phyloP scores from a whole-genome alignment of 2,797 vertebrate genomes.

The Serranus cabrilla region DNA sequence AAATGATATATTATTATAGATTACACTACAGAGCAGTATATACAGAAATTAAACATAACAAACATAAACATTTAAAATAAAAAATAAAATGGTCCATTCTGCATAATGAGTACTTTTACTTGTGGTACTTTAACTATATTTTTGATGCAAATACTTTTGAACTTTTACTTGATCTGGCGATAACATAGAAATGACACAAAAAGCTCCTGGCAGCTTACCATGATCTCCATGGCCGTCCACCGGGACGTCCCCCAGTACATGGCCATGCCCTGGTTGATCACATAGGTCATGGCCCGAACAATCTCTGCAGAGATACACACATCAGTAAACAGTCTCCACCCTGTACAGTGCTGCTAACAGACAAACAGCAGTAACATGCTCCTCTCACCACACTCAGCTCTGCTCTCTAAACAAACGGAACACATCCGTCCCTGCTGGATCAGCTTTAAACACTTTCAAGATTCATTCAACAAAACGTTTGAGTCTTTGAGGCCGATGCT shows the following conservation, averaged over 20 bases:
- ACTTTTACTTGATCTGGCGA: too few species aligned
- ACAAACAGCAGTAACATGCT: not conserved
- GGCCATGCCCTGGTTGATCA: slow-evolving; percentile 98
- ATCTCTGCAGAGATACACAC: slow-evolving; percentile 87
- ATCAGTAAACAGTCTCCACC: not conserved
- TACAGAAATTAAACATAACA: too few species aligned
- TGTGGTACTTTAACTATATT: too few species aligned
- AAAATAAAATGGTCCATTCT: too few species aligned
- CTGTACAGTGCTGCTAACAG: not conserved
- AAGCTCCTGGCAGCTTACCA: slow-evolving; percentile 85
- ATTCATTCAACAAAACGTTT: not conserved
- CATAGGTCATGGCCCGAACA: slow-evolving; percentile 97
- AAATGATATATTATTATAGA: too few species aligned
- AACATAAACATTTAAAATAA: too few species aligned
- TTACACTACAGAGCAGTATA: too few species aligned
- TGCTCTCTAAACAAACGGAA: not conserved
- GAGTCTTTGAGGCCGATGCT: not conserved
- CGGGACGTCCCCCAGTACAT: slow-evolving; percentile 99
- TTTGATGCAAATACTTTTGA: too few species aligned
- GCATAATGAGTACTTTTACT: too few species aligned
- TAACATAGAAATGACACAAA: not conserved
- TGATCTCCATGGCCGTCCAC: slow-evolving; percentile 99
- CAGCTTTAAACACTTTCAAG: not conserved
- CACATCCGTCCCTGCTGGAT: not conserved
- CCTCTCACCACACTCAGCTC: not conserved